These are phyloP conservation scores for Drosophila punjabiensis DNA, from an alignment of 1,140 invertebrate genomes.

Conservation along the genomic window DNA sequence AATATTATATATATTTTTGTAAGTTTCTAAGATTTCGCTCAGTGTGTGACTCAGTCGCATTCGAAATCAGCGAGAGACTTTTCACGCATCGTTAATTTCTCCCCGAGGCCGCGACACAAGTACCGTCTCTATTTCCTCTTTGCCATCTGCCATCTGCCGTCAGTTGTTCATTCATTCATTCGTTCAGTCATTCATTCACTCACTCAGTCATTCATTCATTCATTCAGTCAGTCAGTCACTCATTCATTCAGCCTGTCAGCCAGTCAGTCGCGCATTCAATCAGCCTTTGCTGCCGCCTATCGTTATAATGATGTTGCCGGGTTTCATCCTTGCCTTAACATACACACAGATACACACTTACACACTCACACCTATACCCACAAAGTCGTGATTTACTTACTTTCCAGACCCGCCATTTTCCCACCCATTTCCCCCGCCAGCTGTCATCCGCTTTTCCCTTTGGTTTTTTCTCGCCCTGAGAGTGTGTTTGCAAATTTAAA, in stretches of 20 bases:
- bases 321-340: slow-evolving; percentile 64
- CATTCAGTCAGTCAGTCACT: slow-evolving; percentile 16
- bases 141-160: slow-evolving; percentile 5
- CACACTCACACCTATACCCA: slow-evolving; percentile 43
- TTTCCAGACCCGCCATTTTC: slow-evolving; percentile 20
- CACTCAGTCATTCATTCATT: slow-evolving; percentile 33
- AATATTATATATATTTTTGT: no score
- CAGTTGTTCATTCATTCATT: slow-evolving; percentile 50
- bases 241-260: slow-evolving; percentile 12
- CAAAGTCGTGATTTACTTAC: slow-evolving; percentile 76
- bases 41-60: no score
- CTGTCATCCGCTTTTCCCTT: slow-evolving; percentile 41
- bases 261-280: slow-evolving; percentile 51
- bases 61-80: slow-evolving; percentile 67
- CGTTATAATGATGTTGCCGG: slow-evolving; percentile 76
- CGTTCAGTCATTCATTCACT: slow-evolving; percentile 53
- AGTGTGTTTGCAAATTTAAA: slow-evolving; percentile 73
- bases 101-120: slow-evolving; percentile 62
- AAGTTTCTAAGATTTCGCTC: slow-evolving; percentile 1
- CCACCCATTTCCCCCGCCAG: slow-evolving; percentile 24
- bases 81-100: slow-evolving; percentile 83
- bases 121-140: slow-evolving; percentile 22
- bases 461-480: slow-evolving; percentile 2
- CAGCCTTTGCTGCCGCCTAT: slow-evolving; percentile 47
- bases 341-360: slow-evolving; percentile 10